Percentiles rank a stretch among this genome's conserved stretches.
Conservation (phyloP, 1,140 invertebrate species). For the Papilio polyxenes region DNA sequence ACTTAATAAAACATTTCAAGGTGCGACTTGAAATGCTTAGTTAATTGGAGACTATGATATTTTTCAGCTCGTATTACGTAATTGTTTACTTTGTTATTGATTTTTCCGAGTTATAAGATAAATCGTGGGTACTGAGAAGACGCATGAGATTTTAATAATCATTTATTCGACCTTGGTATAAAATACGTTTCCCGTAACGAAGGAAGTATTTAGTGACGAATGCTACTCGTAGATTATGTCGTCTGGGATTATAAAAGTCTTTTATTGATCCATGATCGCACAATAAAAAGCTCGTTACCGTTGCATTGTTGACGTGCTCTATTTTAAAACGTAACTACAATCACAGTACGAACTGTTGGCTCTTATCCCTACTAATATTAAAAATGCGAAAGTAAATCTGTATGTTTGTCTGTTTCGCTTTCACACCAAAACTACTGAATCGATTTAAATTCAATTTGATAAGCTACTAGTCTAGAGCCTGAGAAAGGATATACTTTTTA, state of each 20-base stretch:
- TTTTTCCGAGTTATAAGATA: slow-evolving; percentile 6
- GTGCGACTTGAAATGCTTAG: slow-evolving; percentile 53
- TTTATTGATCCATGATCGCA: slow-evolving; percentile 37
- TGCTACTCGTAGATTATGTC: background rate
- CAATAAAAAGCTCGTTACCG: slow-evolving; percentile 34
- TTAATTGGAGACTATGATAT: slow-evolving; percentile 48
- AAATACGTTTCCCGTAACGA: slow-evolving; percentile 8
- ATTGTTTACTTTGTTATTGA: slow-evolving; percentile 45
- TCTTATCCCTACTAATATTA: background rate
- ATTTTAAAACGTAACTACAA: slow-evolving; percentile 30
- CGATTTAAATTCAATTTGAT: too few species aligned
- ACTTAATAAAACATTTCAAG: slow-evolving; percentile 58
- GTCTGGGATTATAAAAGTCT: slow-evolving; percentile 37
- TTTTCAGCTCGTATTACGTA: slow-evolving; percentile 47
- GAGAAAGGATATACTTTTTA: too few species aligned
- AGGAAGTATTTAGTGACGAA: slow-evolving; percentile 24
- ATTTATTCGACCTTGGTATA: slow-evolving; percentile 28
- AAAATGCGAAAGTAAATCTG: too few species aligned
- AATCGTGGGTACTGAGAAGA: background rate
- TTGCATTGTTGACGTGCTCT: slow-evolving; percentile 30
- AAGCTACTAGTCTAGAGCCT: too few species aligned
- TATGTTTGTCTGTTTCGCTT: too few species aligned
- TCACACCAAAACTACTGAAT: too few species aligned
- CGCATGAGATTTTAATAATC: slow-evolving; percentile 2
- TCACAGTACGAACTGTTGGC: background rate